Conservation (phyloP, 2,888 invertebrate genomes). For the Cerastis leucographa region DNA sequence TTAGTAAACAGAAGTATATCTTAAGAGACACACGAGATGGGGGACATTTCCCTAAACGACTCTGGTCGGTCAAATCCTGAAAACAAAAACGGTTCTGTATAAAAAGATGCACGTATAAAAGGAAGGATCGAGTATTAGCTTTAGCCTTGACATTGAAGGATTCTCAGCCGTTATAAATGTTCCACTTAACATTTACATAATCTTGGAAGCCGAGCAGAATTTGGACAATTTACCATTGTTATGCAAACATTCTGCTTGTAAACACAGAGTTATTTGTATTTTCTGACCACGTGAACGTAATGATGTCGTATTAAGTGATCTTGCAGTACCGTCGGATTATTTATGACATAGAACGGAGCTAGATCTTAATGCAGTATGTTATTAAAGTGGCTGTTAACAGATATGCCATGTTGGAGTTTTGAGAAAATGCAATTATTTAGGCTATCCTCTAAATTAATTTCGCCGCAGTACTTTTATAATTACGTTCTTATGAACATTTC, state of each 20-base stretch:
- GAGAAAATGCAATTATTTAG: not conserved
- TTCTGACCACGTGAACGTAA: constrained; percentile 27
- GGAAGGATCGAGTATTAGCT: constrained; percentile 75
- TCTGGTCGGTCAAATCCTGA: not conserved
- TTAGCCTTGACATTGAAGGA: constrained; percentile 74
- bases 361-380: not conserved
- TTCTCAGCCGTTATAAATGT: constrained; percentile 40
- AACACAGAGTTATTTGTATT: constrained; percentile 34
- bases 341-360: constrained; percentile 23
- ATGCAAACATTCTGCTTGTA: constrained; percentile 35
- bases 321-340: constrained; percentile 18
- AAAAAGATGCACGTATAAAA: constrained; percentile 73
- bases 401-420: not conserved
- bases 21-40: not conserved
- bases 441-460: not conserved
- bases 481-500: not conserved
- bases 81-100: not conserved
- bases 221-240: constrained; percentile 48
- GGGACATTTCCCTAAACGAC: not conserved
- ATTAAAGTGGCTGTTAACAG: not conserved
- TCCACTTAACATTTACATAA: constrained; percentile 44
- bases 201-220: constrained; percentile 30
- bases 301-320: constrained; percentile 25
- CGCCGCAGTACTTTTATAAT: not conserved
- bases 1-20: constrained; percentile 41